Conservation (phyloP, 2,113 vertebrate genomes). For the Trachemys scripta region DNA sequence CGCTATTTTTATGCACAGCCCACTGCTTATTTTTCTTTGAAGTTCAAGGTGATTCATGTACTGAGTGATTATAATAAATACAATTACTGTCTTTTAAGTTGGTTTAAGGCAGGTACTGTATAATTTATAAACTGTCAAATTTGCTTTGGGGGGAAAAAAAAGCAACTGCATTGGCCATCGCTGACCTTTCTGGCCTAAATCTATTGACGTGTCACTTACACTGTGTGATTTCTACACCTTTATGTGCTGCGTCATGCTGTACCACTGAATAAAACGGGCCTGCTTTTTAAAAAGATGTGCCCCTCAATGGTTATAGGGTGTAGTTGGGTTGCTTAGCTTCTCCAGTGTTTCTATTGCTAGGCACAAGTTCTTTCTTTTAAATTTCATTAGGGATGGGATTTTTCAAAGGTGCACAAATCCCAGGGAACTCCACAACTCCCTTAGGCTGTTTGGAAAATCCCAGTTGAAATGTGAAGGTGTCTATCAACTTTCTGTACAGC, state of each 20-base stretch:
- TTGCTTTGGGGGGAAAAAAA: not conserved
- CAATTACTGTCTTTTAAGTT: fast-evolving
- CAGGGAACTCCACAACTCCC: not conserved
- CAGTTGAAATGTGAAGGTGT: not conserved
- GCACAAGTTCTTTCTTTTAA: not conserved
- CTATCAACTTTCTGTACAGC: not conserved
- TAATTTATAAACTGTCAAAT: not conserved
- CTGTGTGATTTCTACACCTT: not conserved
- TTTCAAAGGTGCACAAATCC: not conserved
- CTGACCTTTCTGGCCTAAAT: not conserved
- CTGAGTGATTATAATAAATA: fast-evolving
- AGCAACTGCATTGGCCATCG: not conserved
- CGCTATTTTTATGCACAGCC: fast-evolving
- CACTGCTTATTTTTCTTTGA: not conserved
- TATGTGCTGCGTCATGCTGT: not conserved
- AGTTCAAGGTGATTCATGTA: not conserved
- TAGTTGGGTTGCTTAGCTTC: not conserved
- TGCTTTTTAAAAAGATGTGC: not conserved
- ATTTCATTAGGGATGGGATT: not conserved
- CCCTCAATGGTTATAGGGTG: not conserved
- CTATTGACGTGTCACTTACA: not conserved
- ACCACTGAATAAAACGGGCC: not conserved
- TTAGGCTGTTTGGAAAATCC: not conserved
- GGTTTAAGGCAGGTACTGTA: fast-evolving
- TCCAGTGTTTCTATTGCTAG: not conserved